Evolutionary conservation across 2,113 vertebrate species (phyloP).

Genomic region (Ophiodon elongatus): DNA sequence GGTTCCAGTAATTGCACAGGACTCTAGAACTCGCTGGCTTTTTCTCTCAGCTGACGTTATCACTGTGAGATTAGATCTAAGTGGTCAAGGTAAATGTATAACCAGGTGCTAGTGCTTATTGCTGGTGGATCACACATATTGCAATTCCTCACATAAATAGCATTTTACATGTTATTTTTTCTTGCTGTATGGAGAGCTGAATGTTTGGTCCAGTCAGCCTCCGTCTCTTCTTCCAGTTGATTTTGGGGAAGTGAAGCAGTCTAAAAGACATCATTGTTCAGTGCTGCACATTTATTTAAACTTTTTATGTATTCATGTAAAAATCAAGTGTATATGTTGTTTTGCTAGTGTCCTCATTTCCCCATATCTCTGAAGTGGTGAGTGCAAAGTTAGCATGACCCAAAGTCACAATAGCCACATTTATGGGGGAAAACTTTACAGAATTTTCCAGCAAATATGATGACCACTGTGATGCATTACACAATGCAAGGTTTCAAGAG

Average conservation of each 20-base stretch:
- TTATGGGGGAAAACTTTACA: neutral
- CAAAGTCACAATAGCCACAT: neutral
- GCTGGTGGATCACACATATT: neutral
- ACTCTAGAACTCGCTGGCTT: neutral
- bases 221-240: neutral
- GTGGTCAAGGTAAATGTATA: neutral
- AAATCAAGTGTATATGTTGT: neutral
- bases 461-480: neutral
- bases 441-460: neutral
- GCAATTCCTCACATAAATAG: neutral
- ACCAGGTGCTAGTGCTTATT: neutral
- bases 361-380: neutral
- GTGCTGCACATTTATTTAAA: neutral
- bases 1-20: neutral
- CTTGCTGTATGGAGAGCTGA: neutral
- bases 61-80: neutral
- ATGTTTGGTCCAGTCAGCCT: neutral
- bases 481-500: neutral
- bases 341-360: neutral
- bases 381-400: neutral
- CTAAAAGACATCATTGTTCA: no score
- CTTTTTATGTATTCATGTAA: neutral
- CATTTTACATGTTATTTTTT: neutral
- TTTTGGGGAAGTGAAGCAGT: neutral
- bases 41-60: neutral